Conservation (phyloP, 2,113 vertebrate species). For the Dasypus novemcinctus region DNA sequence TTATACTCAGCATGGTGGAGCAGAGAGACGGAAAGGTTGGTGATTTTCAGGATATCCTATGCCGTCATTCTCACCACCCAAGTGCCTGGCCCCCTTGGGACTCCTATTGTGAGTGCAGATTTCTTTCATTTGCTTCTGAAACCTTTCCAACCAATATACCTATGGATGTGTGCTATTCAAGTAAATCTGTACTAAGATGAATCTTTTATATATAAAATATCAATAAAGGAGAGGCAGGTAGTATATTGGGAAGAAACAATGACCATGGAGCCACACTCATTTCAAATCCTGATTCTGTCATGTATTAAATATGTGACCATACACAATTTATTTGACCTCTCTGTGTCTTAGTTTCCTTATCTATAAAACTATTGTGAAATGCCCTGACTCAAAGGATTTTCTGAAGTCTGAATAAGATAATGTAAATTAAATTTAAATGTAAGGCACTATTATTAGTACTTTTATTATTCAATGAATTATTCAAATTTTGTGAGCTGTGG, state of each 20-base stretch:
- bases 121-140: background rate
- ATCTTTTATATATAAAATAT: background rate
- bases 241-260: background rate
- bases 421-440: conserved; percentile 17
- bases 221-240: background rate
- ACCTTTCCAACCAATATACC: background rate
- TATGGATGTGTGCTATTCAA: background rate
- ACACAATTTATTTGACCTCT: background rate
- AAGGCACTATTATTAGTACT: background rate
- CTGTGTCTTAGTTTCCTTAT: background rate
- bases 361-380: background rate
- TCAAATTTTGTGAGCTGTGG: background rate
- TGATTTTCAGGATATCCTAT: background rate
- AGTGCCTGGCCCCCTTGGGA: background rate
- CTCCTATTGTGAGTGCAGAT: background rate
- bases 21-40: background rate
- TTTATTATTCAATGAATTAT: background rate
- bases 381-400: background rate
- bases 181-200: background rate
- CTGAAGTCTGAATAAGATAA: background rate
- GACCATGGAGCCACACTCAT: background rate
- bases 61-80: background rate
- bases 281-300: background rate
- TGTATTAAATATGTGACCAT: background rate
- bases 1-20: background rate